Conservation (phyloP, 2,113 vertebrate genomes). For the Amphiprion ocellaris region DNA sequence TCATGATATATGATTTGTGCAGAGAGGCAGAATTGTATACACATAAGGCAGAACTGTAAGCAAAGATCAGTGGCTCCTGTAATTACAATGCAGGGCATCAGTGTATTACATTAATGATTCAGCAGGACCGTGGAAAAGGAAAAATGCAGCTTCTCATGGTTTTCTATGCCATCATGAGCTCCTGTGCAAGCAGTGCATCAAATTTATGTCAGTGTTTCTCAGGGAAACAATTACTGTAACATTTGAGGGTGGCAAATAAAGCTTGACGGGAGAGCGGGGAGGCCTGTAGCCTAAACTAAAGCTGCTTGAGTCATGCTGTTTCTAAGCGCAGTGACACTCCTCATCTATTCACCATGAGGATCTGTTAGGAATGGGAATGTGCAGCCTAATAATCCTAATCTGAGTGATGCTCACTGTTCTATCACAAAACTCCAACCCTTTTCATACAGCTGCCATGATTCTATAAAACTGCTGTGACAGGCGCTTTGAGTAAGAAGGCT, state of each 20-base stretch:
- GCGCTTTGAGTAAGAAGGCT: slow-evolving; percentile 12
- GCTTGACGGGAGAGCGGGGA: slow-evolving; percentile 5
- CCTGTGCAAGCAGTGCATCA: slow-evolving; percentile 27
- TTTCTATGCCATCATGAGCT: slow-evolving; percentile 31
- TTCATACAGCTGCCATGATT: slow-evolving; percentile 2
- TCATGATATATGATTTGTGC: slow-evolving; percentile 34
- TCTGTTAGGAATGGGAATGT: background rate
- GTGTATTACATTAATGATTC: slow-evolving; percentile 61
- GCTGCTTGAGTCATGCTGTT: background rate
- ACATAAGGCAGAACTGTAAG: slow-evolving; percentile 38
- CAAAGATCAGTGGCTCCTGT: slow-evolving; percentile 46
- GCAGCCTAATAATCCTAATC: slow-evolving; percentile 6
- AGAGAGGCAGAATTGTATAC: slow-evolving; percentile 17
- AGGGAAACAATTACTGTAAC: slow-evolving; percentile 26
- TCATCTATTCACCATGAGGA: background rate
- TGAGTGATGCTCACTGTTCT: background rate
- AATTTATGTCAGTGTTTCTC: slow-evolving; percentile 41
- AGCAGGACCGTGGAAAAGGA: slow-evolving; percentile 67
- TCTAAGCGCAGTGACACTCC: background rate
- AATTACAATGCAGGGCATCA: slow-evolving; percentile 62
- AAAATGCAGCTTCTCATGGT: slow-evolving; percentile 53
- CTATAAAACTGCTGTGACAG: slow-evolving; percentile 20
- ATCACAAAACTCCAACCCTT: background rate
- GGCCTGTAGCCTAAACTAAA: slow-evolving; percentile 17
- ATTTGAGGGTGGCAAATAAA: slow-evolving; percentile 10